Evolutionary conservation across 2,888 invertebrate genomes (phyloP).

Genomic region (Eulithis testata): DNA sequence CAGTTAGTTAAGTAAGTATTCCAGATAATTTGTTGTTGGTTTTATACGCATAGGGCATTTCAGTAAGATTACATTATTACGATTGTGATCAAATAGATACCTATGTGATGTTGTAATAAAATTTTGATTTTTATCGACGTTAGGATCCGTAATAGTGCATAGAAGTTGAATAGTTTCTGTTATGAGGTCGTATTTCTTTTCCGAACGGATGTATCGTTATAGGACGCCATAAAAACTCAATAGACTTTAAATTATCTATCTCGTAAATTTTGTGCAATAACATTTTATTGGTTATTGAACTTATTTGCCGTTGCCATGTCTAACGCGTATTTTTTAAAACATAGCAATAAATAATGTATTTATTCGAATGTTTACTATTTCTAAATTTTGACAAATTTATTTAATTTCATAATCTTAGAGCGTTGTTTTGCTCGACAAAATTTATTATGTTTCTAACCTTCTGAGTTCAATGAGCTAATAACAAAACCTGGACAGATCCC

Average conservation of each 20-base stretch:
- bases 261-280: constrained; percentile 46
- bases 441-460: no score
- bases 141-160: constrained; percentile 28
- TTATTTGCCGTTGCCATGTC: constrained; percentile 33
- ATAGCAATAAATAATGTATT: constrained; percentile 15
- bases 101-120: constrained; percentile 27
- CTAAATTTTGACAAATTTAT: no score
- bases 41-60: background rate
- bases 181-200: constrained; percentile 44
- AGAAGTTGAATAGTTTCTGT: constrained; percentile 36
- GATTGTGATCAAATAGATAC: constrained; percentile 16
- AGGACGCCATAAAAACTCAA: constrained; percentile 45
- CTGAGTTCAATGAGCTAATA: no score
- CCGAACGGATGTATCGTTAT: constrained; percentile 47
- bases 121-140: constrained; percentile 27
- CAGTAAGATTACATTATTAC: constrained; percentile 12
- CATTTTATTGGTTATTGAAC: constrained; percentile 46
- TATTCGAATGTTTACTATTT: no score
- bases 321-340: constrained; percentile 9
- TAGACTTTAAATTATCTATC: constrained; percentile 46
- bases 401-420: no score
- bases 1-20: background rate
- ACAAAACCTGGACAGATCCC: no score
- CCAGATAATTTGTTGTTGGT: background rate
- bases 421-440: no score